Evolutionary conservation across 1,140 invertebrate species (phyloP).

Genomic region (Trichoplusia ni): DNA sequence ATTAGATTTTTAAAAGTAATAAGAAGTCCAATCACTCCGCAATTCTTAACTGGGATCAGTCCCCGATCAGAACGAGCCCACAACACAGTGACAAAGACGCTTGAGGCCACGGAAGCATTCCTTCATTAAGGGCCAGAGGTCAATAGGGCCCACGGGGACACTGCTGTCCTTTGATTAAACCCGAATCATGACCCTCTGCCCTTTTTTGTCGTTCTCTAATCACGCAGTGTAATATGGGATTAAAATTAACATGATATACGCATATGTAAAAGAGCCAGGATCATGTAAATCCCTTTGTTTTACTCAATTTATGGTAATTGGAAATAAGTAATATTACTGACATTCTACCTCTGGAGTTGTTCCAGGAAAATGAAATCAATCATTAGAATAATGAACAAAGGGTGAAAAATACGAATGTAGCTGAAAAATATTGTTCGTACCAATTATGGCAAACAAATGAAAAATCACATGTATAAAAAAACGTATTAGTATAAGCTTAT

Average conservation of each 20-base stretch:
- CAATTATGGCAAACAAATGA: no score
- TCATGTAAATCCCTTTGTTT: slow-evolving; percentile 4
- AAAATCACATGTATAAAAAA: no score
- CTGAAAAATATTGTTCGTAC: no score
- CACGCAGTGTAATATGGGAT: slow-evolving; percentile 33
- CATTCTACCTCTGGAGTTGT: background rate
- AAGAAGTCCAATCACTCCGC: background rate
- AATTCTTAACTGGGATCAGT: background rate
- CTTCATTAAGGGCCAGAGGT: slow-evolving; percentile 66
- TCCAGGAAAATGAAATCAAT: no score
- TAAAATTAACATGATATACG: slow-evolving; percentile 22
- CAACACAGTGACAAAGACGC: slow-evolving; percentile 59
- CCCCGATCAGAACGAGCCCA: slow-evolving; percentile 31
- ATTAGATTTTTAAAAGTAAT: no score
- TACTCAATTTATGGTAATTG: slow-evolving; percentile 1
- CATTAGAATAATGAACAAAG: background rate
- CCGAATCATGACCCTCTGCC: slow-evolving; percentile 34
- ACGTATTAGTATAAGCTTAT: no score
- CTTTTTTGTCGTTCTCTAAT: slow-evolving; percentile 42
- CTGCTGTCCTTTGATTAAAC: slow-evolving; percentile 37
- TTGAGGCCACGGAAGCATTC: slow-evolving; percentile 49
- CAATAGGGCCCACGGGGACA: slow-evolving; percentile 42
- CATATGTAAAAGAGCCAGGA: background rate
- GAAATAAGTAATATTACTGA: background rate
- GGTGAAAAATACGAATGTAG: no score